phyloP scores from a whole-genome alignment of 2,113 vertebrate genomes.

The Hippocampus zosterae region DNA sequence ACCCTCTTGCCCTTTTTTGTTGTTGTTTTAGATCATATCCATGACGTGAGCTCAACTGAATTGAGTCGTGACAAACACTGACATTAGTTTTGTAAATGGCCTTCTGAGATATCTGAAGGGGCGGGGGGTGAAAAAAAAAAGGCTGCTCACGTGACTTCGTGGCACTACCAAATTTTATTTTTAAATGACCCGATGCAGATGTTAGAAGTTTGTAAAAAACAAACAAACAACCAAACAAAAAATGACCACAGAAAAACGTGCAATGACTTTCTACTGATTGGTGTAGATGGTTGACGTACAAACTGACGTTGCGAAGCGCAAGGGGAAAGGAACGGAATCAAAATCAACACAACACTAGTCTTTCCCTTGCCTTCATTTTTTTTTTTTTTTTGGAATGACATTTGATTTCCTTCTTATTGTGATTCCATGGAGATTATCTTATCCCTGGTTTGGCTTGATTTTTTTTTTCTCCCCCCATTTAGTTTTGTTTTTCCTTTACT shows the following conservation, averaged over 20 bases:
- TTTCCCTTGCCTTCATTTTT: conserved; percentile 32
- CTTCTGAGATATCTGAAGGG: conserved; percentile 16
- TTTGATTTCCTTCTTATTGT: conserved; percentile 8
- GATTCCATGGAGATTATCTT: neutral
- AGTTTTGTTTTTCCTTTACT: neutral
- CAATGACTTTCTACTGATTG: conserved; percentile 40
- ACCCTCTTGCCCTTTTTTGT: too few species aligned
- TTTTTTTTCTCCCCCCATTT: neutral
- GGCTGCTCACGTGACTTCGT: conserved; percentile 23
- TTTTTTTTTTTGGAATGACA: neutral
- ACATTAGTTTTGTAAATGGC: conserved; percentile 21
- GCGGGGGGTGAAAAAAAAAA: neutral
- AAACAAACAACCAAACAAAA: neutral
- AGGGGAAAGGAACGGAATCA: neutral
- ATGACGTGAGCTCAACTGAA: neutral
- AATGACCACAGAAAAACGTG: conserved; percentile 18
- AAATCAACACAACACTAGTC: conserved; percentile 9
- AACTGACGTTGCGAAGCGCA: neutral
- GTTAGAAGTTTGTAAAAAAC: conserved; percentile 45
- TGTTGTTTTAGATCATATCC: too few species aligned
- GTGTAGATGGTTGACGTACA: neutral
- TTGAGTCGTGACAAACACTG: neutral
- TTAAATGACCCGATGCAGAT: conserved; percentile 43
- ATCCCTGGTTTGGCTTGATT: neutral
- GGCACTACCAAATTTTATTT: conserved; percentile 45